These are phyloP conservation scores for Phyllostomus hastatus DNA, from an alignment of 2,113 vertebrate species.

Conservation along the genomic window DNA sequence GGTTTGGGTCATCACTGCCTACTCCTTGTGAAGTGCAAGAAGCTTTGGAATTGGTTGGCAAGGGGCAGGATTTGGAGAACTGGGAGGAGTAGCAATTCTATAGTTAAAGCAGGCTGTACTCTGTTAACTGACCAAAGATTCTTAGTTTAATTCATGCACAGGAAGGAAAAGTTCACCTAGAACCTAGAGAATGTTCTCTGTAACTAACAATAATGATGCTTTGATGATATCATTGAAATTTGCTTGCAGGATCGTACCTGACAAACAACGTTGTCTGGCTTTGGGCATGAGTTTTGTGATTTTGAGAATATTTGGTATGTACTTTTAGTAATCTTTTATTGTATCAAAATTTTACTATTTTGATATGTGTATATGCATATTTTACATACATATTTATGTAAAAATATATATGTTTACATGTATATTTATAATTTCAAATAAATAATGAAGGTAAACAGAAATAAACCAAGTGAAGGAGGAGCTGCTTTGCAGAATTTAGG, in stretches of 20 bases:
- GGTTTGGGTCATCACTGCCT: background rate
- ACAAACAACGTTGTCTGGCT: slow-evolving; percentile 1
- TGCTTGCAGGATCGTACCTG: slow-evolving; percentile 51
- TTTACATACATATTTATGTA: no score
- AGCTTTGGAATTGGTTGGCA: background rate
- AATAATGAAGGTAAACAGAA: slow-evolving; percentile 5
- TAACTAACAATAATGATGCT: background rate
- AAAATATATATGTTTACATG: background rate
- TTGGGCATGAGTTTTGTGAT: slow-evolving; percentile 19
- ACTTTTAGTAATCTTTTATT: slow-evolving; percentile 16
- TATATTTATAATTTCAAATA: slow-evolving; percentile 1
- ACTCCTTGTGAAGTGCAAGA: background rate
- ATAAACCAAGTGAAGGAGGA: background rate
- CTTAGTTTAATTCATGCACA: background rate
- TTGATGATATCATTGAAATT: slow-evolving; percentile 4
- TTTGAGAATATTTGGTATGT: slow-evolving; percentile 63
- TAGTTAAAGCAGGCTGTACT: background rate
- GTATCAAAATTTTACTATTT: background rate
- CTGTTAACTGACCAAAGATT: background rate
- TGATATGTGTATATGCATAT: background rate
- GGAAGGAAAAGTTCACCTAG: background rate
- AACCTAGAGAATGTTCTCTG: background rate
- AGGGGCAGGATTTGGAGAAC: background rate
- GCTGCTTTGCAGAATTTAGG: background rate
- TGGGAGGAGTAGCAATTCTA: background rate